phyloP scores from a whole-genome alignment of 1,140 invertebrate species.

The Phortica variegata region DNA sequence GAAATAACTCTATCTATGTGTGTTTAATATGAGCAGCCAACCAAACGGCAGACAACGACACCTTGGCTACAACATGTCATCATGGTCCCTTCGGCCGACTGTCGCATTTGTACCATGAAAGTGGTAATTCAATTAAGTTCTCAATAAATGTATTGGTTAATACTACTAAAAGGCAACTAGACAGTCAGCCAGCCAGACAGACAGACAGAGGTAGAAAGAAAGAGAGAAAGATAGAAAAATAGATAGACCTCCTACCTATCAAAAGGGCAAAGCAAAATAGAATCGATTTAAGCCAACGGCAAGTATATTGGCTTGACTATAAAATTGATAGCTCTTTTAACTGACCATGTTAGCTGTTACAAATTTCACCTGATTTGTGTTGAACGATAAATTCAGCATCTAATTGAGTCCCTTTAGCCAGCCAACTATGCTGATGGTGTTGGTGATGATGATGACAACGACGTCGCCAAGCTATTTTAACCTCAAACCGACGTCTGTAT shows the following conservation, averaged over 20 bases:
- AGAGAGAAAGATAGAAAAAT: not conserved
- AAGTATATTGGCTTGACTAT: slow-evolving; percentile 13
- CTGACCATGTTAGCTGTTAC: slow-evolving; percentile 22
- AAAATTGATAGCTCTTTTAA: slow-evolving; percentile 53
- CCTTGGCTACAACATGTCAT: slow-evolving; percentile 19
- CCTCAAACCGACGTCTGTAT: no score
- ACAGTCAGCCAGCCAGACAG: no score
- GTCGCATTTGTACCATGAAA: not conserved
- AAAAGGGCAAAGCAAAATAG: no score
- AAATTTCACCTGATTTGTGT: slow-evolving; percentile 47
- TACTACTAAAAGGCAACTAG: no score
- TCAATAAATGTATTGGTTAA: slow-evolving; percentile 30
- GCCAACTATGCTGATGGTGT: no score
- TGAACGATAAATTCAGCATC: slow-evolving; percentile 45
- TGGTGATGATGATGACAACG: no score
- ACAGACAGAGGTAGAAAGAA: no score
- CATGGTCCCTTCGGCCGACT: no score
- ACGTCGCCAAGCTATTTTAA: no score
- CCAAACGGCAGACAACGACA: slow-evolving; percentile 25
- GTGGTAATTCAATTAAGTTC: slow-evolving; percentile 51
- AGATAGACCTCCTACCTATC: slow-evolving; percentile 26
- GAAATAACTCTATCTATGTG: no score
- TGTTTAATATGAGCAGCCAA: no score
- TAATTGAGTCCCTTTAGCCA: slow-evolving; percentile 40
- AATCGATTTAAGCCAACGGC: no score